A percentile compares a stretch with the other conserved stretches of the same genome.
phyloP scores from a whole-genome alignment of 2,888 invertebrate species.

The Stenotaenia linearis region DNA sequence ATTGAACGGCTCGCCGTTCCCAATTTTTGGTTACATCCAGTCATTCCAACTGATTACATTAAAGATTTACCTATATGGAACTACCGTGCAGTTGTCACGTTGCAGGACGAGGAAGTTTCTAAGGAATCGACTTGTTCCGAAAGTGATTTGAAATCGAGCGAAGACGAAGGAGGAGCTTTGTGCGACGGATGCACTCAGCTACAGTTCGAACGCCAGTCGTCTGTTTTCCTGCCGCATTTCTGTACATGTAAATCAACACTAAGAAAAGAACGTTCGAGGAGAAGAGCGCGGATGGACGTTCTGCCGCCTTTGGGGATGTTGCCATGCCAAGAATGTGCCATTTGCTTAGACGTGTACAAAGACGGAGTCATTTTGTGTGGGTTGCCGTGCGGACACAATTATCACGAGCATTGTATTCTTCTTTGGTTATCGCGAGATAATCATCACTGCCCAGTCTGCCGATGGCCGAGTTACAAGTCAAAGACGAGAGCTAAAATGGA shows the following conservation, averaged over 20 bases:
- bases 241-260: neutral
- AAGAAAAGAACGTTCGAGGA: neutral
- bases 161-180: conserved; percentile 33
- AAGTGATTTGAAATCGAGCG: conserved; percentile 34
- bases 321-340: conserved; percentile 49
- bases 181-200: too few species aligned
- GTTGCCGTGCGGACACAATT: conserved; percentile 53
- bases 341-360: conserved; percentile 51
- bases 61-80: conserved; percentile 51
- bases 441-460: conserved; percentile 54
- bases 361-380: conserved; percentile 48
- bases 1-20: conserved; percentile 49
- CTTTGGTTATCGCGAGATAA: conserved; percentile 52
- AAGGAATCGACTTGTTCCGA: conserved; percentile 19
- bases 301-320: conserved; percentile 42
- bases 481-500: neutral
- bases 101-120: neutral
- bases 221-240: neutral
- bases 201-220: too few species aligned
- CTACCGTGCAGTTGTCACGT: neutral
- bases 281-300: neutral
- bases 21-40: conserved; percentile 50
- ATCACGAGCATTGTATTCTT: conserved; percentile 53
- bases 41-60: conserved; percentile 50
- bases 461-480: conserved; percentile 52